Percentiles rank a stretch among this genome's conserved stretches.
Conservation (phyloP, 2,797 vertebrate genomes). For the Sebastes hubbsi region DNA sequence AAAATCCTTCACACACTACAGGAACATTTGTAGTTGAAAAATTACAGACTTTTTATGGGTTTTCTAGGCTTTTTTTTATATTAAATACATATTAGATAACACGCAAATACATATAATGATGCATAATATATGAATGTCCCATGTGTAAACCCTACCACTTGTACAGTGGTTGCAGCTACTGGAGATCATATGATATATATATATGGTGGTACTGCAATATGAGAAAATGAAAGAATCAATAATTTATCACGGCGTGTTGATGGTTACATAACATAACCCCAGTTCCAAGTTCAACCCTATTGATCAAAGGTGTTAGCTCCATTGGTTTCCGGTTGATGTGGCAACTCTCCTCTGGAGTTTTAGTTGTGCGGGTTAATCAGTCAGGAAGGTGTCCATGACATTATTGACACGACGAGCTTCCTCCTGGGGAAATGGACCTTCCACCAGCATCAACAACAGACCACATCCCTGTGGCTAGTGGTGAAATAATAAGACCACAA, state of each 20-base stretch:
- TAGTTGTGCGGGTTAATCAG: background rate
- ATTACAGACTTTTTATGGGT: background rate
- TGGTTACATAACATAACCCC: background rate
- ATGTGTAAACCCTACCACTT: background rate
- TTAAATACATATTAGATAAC: background rate
- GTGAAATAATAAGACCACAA: background rate
- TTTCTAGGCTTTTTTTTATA: background rate
- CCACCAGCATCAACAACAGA: background rate
- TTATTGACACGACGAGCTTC: background rate
- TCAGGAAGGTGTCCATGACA: background rate
- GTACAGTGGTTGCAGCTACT: background rate
- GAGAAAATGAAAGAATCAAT: conserved; percentile 21
- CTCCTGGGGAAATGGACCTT: background rate
- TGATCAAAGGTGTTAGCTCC: background rate
- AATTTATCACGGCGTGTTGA: conserved; percentile 1
- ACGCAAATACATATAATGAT: background rate
- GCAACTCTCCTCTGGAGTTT: conserved; percentile 5
- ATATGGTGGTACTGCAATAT: background rate
- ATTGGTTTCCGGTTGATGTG: conserved; percentile 21
- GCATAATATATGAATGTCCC: background rate
- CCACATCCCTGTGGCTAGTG: background rate
- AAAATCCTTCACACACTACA: conserved; percentile 6
- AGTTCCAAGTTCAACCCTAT: background rate
- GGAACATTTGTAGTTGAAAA: conserved; percentile 11
- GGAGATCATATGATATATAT: background rate